phyloP scores from a whole-genome alignment of 2,888 invertebrate genomes.

The Iphiclides podalirius region DNA sequence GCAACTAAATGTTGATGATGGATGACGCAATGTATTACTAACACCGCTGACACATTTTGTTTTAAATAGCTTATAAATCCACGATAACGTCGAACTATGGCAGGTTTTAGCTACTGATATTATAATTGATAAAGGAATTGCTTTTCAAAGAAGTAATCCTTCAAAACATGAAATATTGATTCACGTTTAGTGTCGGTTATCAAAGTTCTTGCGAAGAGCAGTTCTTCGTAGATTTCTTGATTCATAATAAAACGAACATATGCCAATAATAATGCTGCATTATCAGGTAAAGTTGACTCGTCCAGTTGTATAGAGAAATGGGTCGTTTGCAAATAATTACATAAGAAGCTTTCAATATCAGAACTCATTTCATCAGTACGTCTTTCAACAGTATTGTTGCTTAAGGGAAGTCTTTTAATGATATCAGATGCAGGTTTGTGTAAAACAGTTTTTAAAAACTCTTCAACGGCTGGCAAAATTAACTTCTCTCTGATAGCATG shows the following conservation, averaged over 20 bases:
- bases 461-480: too few relatives aligned
- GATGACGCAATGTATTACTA: slow-evolving; percentile 22
- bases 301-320: slow-evolving; percentile 39
- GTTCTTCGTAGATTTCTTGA: slow-evolving; percentile 43
- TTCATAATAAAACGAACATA: slow-evolving; percentile 20
- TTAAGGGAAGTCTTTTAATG: too few relatives aligned
- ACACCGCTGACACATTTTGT: slow-evolving; percentile 30
- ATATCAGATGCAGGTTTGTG: too few relatives aligned
- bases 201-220: slow-evolving; percentile 42
- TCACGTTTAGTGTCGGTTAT: slow-evolving; percentile 42
- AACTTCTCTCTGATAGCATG: too few relatives aligned
- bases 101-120: slow-evolving; percentile 40
- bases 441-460: too few relatives aligned
- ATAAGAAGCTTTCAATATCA: slow-evolving; percentile 21
- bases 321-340: slow-evolving; percentile 23
- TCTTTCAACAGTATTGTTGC: slow-evolving; percentile 22
- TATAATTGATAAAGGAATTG: slow-evolving; percentile 31
- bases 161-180: slow-evolving; percentile 34
- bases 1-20: slow-evolving; percentile 25
- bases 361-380: slow-evolving; percentile 41
- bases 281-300: slow-evolving; percentile 30
- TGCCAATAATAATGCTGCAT: slow-evolving; percentile 27
- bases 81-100: slow-evolving; percentile 40
- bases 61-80: slow-evolving; percentile 42
- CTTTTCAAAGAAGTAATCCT: slow-evolving; percentile 25